Evolutionary conservation across 2,888 invertebrate genomes (phyloP).

Genomic region (Boloria euphrosyne): DNA sequence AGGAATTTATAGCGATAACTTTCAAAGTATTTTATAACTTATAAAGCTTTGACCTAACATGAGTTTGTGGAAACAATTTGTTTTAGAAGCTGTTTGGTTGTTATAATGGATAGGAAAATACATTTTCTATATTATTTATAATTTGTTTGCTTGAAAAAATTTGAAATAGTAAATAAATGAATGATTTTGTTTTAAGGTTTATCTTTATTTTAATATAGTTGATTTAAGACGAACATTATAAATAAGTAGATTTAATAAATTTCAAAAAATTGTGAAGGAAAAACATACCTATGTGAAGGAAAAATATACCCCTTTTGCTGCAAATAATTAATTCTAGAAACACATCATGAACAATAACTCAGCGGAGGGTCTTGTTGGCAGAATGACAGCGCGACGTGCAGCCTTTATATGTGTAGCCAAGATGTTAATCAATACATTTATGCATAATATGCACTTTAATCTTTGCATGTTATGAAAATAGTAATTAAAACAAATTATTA

Average conservation of each 20-base stretch:
- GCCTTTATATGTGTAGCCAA: background rate
- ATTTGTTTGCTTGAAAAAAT: too few species aligned
- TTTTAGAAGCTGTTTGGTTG: conserved; percentile 6
- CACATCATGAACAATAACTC: conserved; percentile 3
- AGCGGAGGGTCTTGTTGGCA: background rate
- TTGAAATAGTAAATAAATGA: too few species aligned
- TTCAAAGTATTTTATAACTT: conserved; percentile 9
- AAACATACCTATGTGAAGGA: too few species aligned
- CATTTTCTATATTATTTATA: background rate
- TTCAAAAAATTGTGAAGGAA: too few species aligned
- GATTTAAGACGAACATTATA: too few species aligned
- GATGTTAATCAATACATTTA: conserved; percentile 6
- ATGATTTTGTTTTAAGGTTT: too few species aligned
- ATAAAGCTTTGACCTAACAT: conserved; percentile 15
- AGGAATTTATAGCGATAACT: conserved; percentile 7
- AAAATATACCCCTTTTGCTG: too few species aligned
- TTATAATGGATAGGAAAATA: background rate
- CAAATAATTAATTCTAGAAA: too few species aligned
- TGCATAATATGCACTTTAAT: background rate
- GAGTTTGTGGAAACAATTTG: conserved; percentile 10
- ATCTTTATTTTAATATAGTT: too few species aligned
- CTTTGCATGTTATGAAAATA: too few species aligned
- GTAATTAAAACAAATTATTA: too few species aligned
- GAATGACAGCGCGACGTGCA: conserved; percentile 8
- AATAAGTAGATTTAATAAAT: too few species aligned